A percentile compares a stretch with the other conserved stretches of the same genome.
Evolutionary conservation across 2,797 vertebrate species (phyloP).

Genomic region (Syngnathus rostellatus): DNA sequence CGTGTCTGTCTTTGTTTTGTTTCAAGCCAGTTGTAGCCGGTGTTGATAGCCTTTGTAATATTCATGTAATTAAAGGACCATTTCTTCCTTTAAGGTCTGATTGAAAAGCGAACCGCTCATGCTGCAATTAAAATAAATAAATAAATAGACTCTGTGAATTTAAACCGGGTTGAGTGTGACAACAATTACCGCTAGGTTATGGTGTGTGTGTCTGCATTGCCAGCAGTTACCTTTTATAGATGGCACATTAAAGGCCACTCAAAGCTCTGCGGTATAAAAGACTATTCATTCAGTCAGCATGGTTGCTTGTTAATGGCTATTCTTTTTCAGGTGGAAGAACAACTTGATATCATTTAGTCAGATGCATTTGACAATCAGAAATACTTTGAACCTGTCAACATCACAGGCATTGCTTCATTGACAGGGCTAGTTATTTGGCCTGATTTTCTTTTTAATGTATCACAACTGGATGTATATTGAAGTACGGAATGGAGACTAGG

Average conservation of each 20-base stretch:
- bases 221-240: background rate
- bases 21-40: background rate
- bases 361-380: too few species aligned
- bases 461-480: too few species aligned
- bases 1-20: background rate
- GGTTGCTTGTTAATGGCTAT: background rate
- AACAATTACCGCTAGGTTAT: background rate
- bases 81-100: conserved; percentile 8
- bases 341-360: too few species aligned
- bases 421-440: too few species aligned
- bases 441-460: too few species aligned
- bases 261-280: background rate
- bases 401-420: too few species aligned
- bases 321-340: background rate
- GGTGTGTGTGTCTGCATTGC: background rate
- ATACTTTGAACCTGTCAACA: too few species aligned
- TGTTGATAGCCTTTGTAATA: conserved; percentile 3
- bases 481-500: too few species aligned
- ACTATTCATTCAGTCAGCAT: background rate
- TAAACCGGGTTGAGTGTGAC: background rate
- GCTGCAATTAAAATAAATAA: conserved; percentile 14
- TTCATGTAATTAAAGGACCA: conserved; percentile 14
- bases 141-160: conserved; percentile 6
- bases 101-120: conserved; percentile 11
- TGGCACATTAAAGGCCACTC: background rate